Evolutionary conservation across 2,113 vertebrate genomes (phyloP), one percentile per base, ranked within the genome.

Genomic region (Chaetops frenatus): DNA sequence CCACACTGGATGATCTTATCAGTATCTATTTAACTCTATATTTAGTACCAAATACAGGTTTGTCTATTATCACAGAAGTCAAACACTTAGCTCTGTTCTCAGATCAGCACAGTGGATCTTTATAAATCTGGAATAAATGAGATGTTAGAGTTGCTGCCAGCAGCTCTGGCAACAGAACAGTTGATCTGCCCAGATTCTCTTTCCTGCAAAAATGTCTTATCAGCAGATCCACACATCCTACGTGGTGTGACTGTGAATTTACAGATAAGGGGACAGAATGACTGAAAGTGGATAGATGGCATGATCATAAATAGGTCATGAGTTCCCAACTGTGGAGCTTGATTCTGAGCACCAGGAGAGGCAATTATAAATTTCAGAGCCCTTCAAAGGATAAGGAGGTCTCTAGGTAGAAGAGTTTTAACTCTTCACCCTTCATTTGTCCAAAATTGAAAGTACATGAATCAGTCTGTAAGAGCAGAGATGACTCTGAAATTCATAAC

Each of bases 401-500:
- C 65, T 89, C 84, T 66, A 77, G 95, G 90, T 89, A 94, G 94
- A 96, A 96, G 94, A 81, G 80, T 94, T 97, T 94, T 90, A 82
- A 88, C 74, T 94, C 88, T 96, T 97, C 20, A 51, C 88, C 82
- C 80, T 96, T 97, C 92, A 95, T 96, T 95, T 94, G 88, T 91
- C 82, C 86, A 94, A 84, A 94, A 81, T 92, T 93, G 64, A 89
- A 96, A 96, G 90, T 93, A 73, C 80, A 85, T 96, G 92, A 95
- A 97, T 97, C 95, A 96, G 72, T 78, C 88, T 24, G 28, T 84
- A 66, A 0, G 45, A 91, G 56, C 79, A 85, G 64, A 92, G 79
- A 90, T 95, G 92, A 97, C 93, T 97, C 90, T 95, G 88, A 96
- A 96, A 96, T 96, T 97, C 85, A 96, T 96, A 92, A 90, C 61